phyloP scores from a whole-genome alignment of 2,113 vertebrate species.

The Salvelinus alpinus region DNA sequence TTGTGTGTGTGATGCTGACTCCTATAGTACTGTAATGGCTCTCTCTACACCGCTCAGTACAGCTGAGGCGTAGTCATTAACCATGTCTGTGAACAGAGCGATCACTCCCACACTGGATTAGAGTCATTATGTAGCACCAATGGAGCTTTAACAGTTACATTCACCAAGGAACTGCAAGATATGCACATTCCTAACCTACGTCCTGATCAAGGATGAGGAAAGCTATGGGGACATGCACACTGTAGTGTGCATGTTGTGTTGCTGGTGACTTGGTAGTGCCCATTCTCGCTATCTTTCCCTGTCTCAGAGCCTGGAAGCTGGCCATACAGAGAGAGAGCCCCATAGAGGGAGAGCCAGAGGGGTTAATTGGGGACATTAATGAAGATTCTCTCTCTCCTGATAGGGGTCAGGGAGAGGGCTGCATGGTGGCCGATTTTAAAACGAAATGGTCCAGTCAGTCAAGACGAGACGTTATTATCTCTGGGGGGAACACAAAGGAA shows the following conservation, averaged over 20 bases:
- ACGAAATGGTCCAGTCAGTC: not conserved
- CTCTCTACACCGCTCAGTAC: not conserved
- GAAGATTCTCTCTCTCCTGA: not conserved
- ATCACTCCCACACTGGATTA: not conserved
- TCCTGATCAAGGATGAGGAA: too few species aligned
- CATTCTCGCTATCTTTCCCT: not conserved
- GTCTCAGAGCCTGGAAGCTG: not conserved
- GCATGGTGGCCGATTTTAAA: not conserved
- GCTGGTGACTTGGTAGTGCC: too few species aligned
- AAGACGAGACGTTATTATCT: not conserved
- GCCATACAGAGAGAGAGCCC: not conserved
- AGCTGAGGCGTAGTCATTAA: not conserved
- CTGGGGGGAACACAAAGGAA: not conserved
- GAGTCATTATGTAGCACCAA: not conserved
- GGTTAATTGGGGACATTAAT: slow-evolving; percentile 6
- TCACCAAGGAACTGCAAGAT: slow-evolving; percentile 1
- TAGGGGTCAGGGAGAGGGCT: not conserved
- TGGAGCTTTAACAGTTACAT: not conserved
- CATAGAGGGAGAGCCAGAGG: not conserved
- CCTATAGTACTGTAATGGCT: not conserved
- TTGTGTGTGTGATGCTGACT: slow-evolving; percentile 9
- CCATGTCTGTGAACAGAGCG: not conserved
- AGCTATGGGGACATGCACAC: too few species aligned
- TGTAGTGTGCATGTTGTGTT: too few species aligned
- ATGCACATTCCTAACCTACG: not conserved